These are phyloP conservation scores for Lophotriccus pileatus DNA, from an alignment of 2,797 vertebrate genomes.

Conservation along the genomic window DNA sequence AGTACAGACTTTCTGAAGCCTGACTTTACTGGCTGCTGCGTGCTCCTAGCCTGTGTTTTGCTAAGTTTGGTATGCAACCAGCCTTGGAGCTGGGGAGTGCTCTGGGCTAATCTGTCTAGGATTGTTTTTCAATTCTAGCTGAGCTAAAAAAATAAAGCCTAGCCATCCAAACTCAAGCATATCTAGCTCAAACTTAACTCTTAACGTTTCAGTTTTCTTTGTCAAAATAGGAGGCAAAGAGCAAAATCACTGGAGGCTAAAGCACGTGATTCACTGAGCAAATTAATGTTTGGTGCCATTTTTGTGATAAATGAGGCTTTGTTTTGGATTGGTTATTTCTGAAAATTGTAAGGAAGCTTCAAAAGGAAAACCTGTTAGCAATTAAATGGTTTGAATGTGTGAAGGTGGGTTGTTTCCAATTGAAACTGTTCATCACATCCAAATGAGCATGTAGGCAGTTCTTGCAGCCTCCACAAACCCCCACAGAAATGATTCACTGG, in stretches of 20 bases:
- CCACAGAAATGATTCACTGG: not conserved
- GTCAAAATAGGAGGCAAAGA: not conserved
- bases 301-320: not conserved
- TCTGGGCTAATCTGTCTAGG: not conserved
- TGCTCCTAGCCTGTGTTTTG: not conserved
- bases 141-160: not conserved
- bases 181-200: not conserved
- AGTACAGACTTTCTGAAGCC: not conserved
- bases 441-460: not conserved
- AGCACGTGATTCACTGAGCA: not conserved
- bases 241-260: not conserved
- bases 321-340: not conserved
- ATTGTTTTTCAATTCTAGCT: not conserved
- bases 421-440: not conserved
- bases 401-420: not conserved
- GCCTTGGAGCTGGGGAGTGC: not conserved
- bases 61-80: not conserved
- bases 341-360: not conserved
- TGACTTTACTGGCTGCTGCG: fast-evolving
- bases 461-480: fast-evolving
- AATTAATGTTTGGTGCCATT: not conserved
- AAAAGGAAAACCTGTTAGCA: not conserved
- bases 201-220: not conserved
- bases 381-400: not conserved
- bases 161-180: not conserved